Evolutionary conservation across 2,113 vertebrate species (phyloP), one percentile per base, ranked within the genome.

Genomic region (Calyptommatus sinebrachiatus): DNA sequence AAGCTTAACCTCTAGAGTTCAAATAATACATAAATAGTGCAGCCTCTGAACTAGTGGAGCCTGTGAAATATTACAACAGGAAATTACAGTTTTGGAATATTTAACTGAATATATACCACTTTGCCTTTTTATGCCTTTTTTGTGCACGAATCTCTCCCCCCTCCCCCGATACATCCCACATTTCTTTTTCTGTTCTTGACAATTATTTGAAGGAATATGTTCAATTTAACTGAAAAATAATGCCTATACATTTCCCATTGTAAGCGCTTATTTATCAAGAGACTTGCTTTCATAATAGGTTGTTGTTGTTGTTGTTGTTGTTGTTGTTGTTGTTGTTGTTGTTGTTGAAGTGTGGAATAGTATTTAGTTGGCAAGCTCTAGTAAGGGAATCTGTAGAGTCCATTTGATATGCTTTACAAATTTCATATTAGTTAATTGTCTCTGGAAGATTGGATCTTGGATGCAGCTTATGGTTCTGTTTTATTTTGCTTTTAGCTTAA

Each of bases 381-480:
- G 86, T 90, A 79, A 87, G 70, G 65, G 48, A 83, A 28, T 62
- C 1, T 60, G 60, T 84, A 48, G 61, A 22, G 84, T 90, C 84
- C 77, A 86, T 88, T 89, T 91, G 90, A 87, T 86, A 71, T 83
- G 69, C 77, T 90, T 91, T 90, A 88, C 77, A 63, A 70, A 76
- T 90, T 84, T 81, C 18, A 0, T 87, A 85, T 87, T 90, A 91
- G 90, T 92, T 94, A 93, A 92, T 92, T 92, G 86, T 61, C 89
- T 89, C 86, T 77, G 84, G 85, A 87, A 86, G 81, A 71, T 45
- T 78, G 86, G 91, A 84, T 88, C 86, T 53, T 85, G 45, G 57
- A 0, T 57, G 84, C 83, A 86, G 85, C 91, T 90, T 78, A 57
- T 83, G 31, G 62, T 53, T 66, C 29, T 83, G 31, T 53, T 60